These are phyloP conservation scores for Orthonyx spaldingii DNA, from an alignment of 2,113 vertebrate genomes.

Conservation along the genomic window DNA sequence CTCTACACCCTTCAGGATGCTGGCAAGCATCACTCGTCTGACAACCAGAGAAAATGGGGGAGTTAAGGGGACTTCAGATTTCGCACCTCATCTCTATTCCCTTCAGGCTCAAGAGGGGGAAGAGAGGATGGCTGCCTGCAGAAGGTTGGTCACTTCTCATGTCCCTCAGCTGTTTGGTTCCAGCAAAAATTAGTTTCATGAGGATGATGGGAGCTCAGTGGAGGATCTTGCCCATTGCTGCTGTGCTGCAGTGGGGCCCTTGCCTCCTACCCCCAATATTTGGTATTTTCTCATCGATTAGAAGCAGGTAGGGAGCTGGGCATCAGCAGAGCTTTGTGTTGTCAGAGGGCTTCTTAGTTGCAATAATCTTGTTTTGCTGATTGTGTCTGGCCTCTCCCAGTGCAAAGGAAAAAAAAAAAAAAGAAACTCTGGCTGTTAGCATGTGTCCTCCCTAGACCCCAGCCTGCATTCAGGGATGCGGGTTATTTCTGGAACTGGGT, in stretches of 20 bases:
- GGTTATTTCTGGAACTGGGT: conserved; percentile 48
- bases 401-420: background rate
- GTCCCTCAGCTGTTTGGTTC: background rate
- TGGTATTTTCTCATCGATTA: background rate
- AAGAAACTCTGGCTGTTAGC: background rate
- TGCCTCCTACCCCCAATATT: background rate
- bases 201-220: background rate
- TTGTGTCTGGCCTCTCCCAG: background rate
- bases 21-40: background rate
- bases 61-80: background rate
- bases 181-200: background rate
- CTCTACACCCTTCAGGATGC: background rate
- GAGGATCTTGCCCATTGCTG: background rate
- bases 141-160: background rate
- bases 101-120: background rate
- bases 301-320: background rate
- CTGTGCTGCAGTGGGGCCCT: background rate
- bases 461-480: background rate
- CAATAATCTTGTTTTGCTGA: background rate
- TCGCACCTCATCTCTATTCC: background rate
- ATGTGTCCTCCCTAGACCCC: conserved; percentile 24
- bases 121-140: background rate
- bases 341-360: background rate
- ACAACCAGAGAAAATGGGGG: background rate
- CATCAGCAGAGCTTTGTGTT: background rate